Percentiles rank a stretch among this genome's conserved stretches.
Conservation (phyloP, 1,140 invertebrate genomes). For the Brachionus rubens region DNA sequence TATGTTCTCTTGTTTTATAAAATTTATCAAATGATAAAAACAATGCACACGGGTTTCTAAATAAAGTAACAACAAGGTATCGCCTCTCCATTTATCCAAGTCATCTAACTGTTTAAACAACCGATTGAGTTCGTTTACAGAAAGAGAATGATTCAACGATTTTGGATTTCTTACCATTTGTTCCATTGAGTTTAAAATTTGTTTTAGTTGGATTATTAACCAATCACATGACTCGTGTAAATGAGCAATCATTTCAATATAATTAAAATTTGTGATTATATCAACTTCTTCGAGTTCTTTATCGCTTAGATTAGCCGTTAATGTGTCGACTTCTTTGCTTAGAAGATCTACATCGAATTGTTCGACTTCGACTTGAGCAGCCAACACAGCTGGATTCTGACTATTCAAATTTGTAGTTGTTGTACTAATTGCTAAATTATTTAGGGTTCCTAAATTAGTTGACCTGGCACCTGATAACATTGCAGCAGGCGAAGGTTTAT, state of each 20-base stretch:
- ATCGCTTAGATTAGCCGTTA: constrained; percentile 9
- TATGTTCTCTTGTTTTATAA: constrained; percentile 12
- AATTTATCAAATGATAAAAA: constrained; percentile 39
- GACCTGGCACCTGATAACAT: background rate
- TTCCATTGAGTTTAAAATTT: constrained; percentile 25
- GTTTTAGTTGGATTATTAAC: constrained; percentile 33
- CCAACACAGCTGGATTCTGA: constrained; percentile 29
- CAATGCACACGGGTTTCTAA: constrained; percentile 35
- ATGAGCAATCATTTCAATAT: constrained; percentile 31
- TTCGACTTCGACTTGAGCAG: constrained; percentile 33
- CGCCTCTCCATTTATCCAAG: constrained; percentile 28
- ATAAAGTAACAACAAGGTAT: constrained; percentile 32
- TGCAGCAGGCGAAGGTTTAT: background rate
- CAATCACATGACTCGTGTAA: constrained; percentile 41
- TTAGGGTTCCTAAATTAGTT: background rate
- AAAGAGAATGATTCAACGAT: constrained; percentile 25
- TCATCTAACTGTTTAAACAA: constrained; percentile 11
- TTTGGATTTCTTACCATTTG: constrained; percentile 41
- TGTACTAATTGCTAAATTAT: constrained; percentile 3
- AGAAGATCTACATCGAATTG: constrained; percentile 27
- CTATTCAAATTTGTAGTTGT: constrained; percentile 33
- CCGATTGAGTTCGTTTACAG: constrained; percentile 12
- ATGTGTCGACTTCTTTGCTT: constrained; percentile 39
- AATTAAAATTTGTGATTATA: constrained; percentile 44
- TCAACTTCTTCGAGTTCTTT: constrained; percentile 33